Base-by-base conservation (phyloP, 2,113 vertebrate species). In the Aldabrachelys gigantea region DNA sequence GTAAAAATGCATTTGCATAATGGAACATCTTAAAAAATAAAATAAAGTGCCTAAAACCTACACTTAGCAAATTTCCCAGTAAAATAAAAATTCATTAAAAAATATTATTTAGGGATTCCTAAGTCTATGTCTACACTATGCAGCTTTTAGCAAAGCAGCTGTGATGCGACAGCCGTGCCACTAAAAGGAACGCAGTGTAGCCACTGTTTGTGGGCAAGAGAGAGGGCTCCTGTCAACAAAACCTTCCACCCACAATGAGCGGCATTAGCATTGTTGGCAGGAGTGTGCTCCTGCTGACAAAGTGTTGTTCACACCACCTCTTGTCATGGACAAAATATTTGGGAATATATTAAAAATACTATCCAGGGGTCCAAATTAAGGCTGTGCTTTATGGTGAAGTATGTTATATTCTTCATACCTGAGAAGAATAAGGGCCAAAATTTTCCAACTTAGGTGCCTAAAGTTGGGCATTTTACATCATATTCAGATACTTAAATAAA, bases 361-460 rank as follows among this genome's bases (percentile, higher is more conserved):
- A 75, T 54, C 29, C 56, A 35, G 24, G 13, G 80, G 84, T 91
- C 86, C 85, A 41, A 4, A 21, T 9, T 65, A 38, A 47, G 79
- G 25, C 69, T 62, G 5, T 96, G 89, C 57, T 94, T 89, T 95
- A 94, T 92, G 93, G 95, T 85, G 89, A 95, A 50, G 12, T 75
- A 21, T 0, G 5, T n/a, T 14, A 44, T 84, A 80, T 11, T 52
- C 49, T 94, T 84, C 53, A 14, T 3, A 92, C 92, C 59, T 95
- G 81, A 10, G n/a, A 38, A 72, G n/a, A 85, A 88, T 91, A 92
- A 88, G 5, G 90, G 81, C 22, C 0, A 0, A 10, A 41, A 69
- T 53, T 92, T 96, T 93, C 85, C 88, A 89, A 91, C 5, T 85
- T 81, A 79, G 53, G 35, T 0, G 3, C 56, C 38, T 75, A 22